Evolutionary conservation across 2,797 vertebrate genomes (phyloP).

Genomic region (Valencia hispanica): DNA sequence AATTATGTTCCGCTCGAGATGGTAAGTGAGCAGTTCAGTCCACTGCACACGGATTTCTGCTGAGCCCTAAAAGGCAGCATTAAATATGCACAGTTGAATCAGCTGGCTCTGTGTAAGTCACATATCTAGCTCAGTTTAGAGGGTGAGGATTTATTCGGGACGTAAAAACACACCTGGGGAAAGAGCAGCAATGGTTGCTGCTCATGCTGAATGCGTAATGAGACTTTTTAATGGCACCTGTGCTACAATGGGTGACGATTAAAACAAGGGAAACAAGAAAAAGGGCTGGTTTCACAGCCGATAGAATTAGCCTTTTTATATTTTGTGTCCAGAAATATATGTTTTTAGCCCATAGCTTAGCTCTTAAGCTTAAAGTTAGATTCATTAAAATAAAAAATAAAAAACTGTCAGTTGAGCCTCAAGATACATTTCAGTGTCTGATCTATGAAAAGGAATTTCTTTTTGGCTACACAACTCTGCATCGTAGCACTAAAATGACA

Average conservation of each 20-base stretch:
- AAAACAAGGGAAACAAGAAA: constrained; percentile 8
- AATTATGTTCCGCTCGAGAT: constrained; percentile 30
- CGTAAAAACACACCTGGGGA: constrained; percentile 20
- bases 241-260: constrained; percentile 13
- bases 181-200: constrained; percentile 16
- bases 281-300: neutral
- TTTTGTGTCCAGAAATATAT: neutral
- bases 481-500: neutral
- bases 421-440: neutral
- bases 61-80: constrained; percentile 19
- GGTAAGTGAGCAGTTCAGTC: constrained; percentile 27
- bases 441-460: neutral
- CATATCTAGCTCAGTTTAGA: constrained; percentile 30
- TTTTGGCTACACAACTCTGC: constrained; percentile 1
- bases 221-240: constrained; percentile 20
- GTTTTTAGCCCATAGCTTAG: neutral
- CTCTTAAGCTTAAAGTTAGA: neutral
- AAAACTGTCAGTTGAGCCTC: neutral
- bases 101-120: constrained; percentile 28
- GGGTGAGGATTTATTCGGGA: constrained; percentile 18
- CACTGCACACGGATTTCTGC: constrained; percentile 18
- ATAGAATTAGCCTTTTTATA: neutral
- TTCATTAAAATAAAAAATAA: neutral
- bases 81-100: constrained; percentile 50
- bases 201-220: constrained; percentile 29